Conservation (phyloP, 2,113 vertebrate species). For the Xiphophorus maculatus region DNA sequence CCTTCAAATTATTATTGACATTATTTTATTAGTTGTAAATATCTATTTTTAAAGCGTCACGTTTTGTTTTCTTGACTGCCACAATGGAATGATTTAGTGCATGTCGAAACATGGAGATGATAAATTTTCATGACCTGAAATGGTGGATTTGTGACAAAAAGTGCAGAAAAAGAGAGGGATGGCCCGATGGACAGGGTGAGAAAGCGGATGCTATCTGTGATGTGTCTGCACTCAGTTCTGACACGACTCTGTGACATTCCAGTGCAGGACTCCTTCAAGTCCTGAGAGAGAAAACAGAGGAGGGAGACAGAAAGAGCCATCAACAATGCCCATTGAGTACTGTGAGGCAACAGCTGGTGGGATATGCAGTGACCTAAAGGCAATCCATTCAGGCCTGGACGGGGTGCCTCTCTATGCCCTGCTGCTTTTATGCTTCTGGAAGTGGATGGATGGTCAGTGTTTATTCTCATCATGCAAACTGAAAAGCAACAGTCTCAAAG, state of each 20-base stretch:
- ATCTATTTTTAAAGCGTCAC: background rate
- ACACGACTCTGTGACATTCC: conserved; percentile 80
- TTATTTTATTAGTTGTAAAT: background rate
- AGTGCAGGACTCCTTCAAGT: conserved; percentile 64
- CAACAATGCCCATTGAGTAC: conserved; percentile 76
- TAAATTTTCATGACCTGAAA: conserved; percentile 14
- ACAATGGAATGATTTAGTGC: conserved; percentile 8
- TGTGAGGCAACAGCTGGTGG: conserved; percentile 74
- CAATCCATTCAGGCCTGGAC: conserved; percentile 69
- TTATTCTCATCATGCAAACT: conserved; percentile 52
- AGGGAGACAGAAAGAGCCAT: conserved; percentile 51
- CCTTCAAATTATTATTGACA: too few species aligned
- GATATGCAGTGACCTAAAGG: conserved; percentile 73
- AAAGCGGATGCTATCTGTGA: conserved; percentile 75
- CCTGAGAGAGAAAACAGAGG: conserved; percentile 41
- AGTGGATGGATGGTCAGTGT: conserved; percentile 75
- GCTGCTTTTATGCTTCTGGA: conserved; percentile 68
- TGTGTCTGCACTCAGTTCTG: conserved; percentile 73
- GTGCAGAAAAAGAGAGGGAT: conserved; percentile 26
- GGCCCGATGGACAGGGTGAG: conserved; percentile 61
- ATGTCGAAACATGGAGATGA: background rate
- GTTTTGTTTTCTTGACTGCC: background rate
- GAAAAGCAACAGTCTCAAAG: conserved; percentile 15
- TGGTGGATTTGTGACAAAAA: conserved; percentile 20
- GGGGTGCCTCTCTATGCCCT: conserved; percentile 64